phyloP scores from a whole-genome alignment of 30 jellyfish, hydroid and myxozoan species.

The Hydractinia symbiolongicarpus region DNA sequence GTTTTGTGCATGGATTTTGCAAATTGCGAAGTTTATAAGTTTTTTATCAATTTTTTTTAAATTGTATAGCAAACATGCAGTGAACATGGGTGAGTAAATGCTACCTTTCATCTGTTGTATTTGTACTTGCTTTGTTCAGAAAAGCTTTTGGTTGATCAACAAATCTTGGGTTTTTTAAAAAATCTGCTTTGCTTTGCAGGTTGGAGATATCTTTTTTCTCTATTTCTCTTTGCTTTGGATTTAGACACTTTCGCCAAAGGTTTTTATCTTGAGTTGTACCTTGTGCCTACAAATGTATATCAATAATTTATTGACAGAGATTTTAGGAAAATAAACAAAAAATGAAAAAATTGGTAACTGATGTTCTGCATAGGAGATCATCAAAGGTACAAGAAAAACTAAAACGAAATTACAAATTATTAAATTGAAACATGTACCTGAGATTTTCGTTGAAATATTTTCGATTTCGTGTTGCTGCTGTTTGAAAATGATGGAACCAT shows the following conservation, averaged over 20 bases:
- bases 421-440: too few relatives aligned
- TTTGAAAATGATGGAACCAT: conserved; percentile 3
- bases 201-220: conserved; percentile 59
- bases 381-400: neutral
- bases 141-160: conserved; percentile 1
- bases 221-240: conserved; percentile 63
- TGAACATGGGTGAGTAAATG: too few relatives aligned
- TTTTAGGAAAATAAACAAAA: neutral
- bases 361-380: too few relatives aligned
- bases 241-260: conserved; percentile 61
- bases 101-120: too few relatives aligned
- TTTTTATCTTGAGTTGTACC: conserved; percentile 24
- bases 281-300: neutral
- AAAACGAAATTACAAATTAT: too few relatives aligned
- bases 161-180: conserved; percentile 67
- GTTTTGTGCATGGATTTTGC: too few relatives aligned
- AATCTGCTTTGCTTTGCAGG: conserved; percentile 63
- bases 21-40: too few relatives aligned
- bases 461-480: neutral
- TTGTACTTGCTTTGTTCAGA: neutral
- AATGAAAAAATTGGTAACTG: too few relatives aligned
- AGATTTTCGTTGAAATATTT: too few relatives aligned
- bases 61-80: too few relatives aligned
- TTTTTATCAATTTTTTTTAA: too few relatives aligned
- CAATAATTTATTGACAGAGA: too few relatives aligned